Base-by-base conservation (phyloP, 2,888 invertebrate species). In the Heliothis peltigera region DNA sequence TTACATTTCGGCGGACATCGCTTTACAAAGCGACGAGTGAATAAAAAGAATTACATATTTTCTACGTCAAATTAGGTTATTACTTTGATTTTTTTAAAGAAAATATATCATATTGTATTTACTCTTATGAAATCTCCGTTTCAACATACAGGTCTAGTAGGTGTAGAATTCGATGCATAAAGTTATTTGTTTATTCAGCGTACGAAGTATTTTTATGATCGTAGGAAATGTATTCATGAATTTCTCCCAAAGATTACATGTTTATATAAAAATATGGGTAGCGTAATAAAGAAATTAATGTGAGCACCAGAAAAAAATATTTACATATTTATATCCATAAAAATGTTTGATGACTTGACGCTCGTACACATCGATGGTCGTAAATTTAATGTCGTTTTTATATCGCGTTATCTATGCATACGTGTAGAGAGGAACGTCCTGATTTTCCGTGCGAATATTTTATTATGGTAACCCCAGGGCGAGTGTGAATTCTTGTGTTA, bases 331-430 rank as follows among this genome's bases (percentile, higher is more conserved):
- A 81, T 80, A 70, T 64, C 70, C 78, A 80, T 80, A 80, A 80
- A 79, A 82, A 80, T 80, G 66, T 75, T 77, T 80, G 80, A 80
- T 80, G 77, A 77, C 58, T 71, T 80, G 70, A 75, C 75, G 69
- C 70, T 64, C 61, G 70, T 77, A 72, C 66, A 78, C 75, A 75
- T 76, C 85, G 78, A 83, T 83, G 78, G 67, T 81, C 83, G 80
- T 84, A 82, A 84, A 84, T 82, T 81, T 87, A 83, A 84, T 83
- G 79, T 80, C 75, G 65, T 85, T 85, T 85, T 85, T 84, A 85
- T 86, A 83, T 78, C 77, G 75, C 75, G 71, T 84, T 84, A 83
- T 84, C 84, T 84, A 84, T 81, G 81, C 84, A 82, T 81, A 83
- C 84, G 78, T 70, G 72, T 64, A 59, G 44, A 71, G 78, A 74